Evolutionary conservation across 1,140 invertebrate species (phyloP), one percentile per base, ranked within the genome.

Genomic region (Gryon sp.): DNA sequence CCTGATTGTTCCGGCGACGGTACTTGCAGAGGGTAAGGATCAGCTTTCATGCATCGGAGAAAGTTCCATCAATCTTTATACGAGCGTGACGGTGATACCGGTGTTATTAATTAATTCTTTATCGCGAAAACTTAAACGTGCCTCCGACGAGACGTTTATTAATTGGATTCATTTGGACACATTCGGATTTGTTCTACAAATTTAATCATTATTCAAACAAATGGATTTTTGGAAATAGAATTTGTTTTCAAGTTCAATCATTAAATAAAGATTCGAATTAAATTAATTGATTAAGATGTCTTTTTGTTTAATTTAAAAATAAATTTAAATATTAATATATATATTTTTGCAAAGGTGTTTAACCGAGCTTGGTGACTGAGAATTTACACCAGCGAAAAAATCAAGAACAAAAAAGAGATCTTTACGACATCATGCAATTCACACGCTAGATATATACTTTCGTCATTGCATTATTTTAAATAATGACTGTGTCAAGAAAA

Each of bases 11-110:
- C 70, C 84, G 19, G 45, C 80, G 14, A 63, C 77, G 22, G 73
- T 86, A 48, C 45, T 78, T 43, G 86, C 84, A 28, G 86, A 87
- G 63, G 84, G 86, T 87, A 83, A 86, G 82, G 73, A 75, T 75
- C 62, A 53, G 41, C 75, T 77, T 77, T 77, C 75, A 53, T 63
- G 50, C 53, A 41, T 12, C 62, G 68, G 68, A 69, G 76, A 78
- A 78, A 78, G 76, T 78, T 69, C 16, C 55, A 76, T 76, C 20
- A 70, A 76, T 76, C 59, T 60, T 48, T 53, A 14, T 53, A 62
- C 41, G 40, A 34, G 26, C 68, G 55, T 26, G 48, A 73, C 48
- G 11, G 41, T 32, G 60, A 7, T 55, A 74, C 20, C 38, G 50
- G 48, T 41, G 50, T 34, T 63, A 55, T 43, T 73, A 57, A 52